Conservation (phyloP, 2,888 invertebrate species). For the Cerceris ruficornis region DNA sequence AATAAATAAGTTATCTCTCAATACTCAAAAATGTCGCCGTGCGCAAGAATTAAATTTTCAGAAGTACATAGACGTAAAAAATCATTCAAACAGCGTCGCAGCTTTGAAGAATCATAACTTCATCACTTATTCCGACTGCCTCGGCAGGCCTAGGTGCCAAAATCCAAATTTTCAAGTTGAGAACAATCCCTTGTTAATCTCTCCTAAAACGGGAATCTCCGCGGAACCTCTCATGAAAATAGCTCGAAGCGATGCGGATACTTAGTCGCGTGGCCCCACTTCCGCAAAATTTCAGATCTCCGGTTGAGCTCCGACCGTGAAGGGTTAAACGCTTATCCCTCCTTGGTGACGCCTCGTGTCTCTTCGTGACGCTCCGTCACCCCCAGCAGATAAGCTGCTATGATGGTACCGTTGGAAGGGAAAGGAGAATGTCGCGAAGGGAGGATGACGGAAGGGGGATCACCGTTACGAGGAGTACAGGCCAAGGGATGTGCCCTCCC, state of each 20-base stretch:
- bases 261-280: conserved; percentile 24
- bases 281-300: conserved; percentile 45
- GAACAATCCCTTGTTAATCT: background rate
- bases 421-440: conserved; percentile 11
- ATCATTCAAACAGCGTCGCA: too few relatives aligned
- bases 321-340: conserved; percentile 46
- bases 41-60: too few relatives aligned
- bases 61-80: too few relatives aligned
- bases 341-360: conserved; percentile 29
- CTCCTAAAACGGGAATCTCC: background rate
- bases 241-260: background rate
- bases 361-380: conserved; percentile 42
- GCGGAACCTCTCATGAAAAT: background rate
- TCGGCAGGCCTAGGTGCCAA: too few relatives aligned
- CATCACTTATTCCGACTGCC: too few relatives aligned
- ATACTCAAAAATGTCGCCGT: too few relatives aligned
- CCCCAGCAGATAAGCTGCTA: conserved; percentile 40
- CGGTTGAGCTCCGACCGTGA: conserved; percentile 29
- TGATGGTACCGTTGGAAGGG: conserved; percentile 19
- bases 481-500: conserved; percentile 9
- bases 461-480: conserved; percentile 3
- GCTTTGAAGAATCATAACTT: too few relatives aligned
- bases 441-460: conserved; percentile 5
- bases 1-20: too few relatives aligned
- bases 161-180: too few relatives aligned